Conservation (phyloP, 35 echinoderm and acorn worm genomes). For the Ptychodera flava region DNA sequence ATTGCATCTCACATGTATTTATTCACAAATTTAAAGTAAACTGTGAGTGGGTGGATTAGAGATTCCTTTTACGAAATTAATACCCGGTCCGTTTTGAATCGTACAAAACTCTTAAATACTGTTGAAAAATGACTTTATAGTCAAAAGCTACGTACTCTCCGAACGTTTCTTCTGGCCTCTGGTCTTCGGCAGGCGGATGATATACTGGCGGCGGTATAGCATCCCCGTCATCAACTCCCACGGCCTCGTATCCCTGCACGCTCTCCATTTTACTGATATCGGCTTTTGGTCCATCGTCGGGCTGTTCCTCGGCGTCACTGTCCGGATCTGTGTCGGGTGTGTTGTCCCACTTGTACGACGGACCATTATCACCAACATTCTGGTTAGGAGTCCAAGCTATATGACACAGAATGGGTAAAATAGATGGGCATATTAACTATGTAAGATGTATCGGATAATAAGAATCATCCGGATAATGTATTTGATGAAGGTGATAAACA, state of each 20-base stretch:
- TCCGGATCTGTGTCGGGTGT: conserved; percentile 6
- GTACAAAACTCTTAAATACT: no score
- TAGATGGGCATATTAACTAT: background rate
- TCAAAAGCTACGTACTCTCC: background rate
- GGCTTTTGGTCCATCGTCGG: no score
- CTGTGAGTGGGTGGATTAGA: no score
- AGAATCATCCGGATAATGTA: no score
- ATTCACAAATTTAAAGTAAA: no score
- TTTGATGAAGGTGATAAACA: no score
- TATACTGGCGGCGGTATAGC: conserved; percentile 7
- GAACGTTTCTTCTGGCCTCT: conserved; percentile 4
- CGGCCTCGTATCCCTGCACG: background rate
- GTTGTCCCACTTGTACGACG: conserved; percentile 13
- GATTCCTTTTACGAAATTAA: no score
- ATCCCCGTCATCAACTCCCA: conserved; percentile 6
- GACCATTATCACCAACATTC: conserved; percentile 4
- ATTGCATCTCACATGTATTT: no score
- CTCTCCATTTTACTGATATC: background rate
- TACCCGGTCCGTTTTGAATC: no score
- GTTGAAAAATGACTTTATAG: background rate
- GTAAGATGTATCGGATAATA: no score
- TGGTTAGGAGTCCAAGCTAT: background rate
- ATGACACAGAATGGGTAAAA: background rate
- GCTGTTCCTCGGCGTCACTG: background rate
- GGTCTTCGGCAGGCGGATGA: background rate